Evolutionary conservation across 2,113 vertebrate species (phyloP), one percentile per base, ranked within the genome.

Genomic region (Zootoca vivipara): DNA sequence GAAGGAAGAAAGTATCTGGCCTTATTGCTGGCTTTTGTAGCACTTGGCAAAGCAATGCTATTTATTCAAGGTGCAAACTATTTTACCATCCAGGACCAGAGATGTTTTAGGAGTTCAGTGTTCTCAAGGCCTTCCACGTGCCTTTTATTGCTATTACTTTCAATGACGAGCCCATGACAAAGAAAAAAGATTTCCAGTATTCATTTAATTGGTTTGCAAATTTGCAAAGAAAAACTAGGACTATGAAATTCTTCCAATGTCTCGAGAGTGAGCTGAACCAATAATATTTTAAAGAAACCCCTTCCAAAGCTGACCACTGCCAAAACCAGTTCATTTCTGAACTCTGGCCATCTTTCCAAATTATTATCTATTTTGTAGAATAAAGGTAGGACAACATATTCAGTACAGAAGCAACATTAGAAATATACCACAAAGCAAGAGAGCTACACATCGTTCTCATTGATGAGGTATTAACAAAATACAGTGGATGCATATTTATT

Each of bases 271-370:
- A 24, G 56, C 2, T 64, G 2, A 87, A 72, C 7, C 35, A 46
- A 33, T 83, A 83, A 46, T 7, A 73, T 83, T 65, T 70, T 26
- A 85, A 38, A 0, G 0, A 40, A 46, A 10, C 82, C 75, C 28
- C 35, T 85, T 1, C 69, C 85, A 46, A 69, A 85, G 35, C 0
- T 86, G 89, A 77, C 72, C 64, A 77, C 58, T 75, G 81, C 81
- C 89, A 86, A 78, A 75, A 52, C 16, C 70, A 33, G 0, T 73
- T 12, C 15, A 3, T 4, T 62, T 15, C 0, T 65, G 1, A 46
- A 62, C 7, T 22, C 5, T 35, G 62, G 67, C 64, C 20, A 46
- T 20, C 22, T 26, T 56, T 42, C 26, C 72, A 40, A 75, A 74
- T 42, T 62, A 40, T 65, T 64, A 82, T 65, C 58, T 38, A 22